Conservation (phyloP, 2,888 invertebrate species). For the Cyclophora albipunctata region DNA sequence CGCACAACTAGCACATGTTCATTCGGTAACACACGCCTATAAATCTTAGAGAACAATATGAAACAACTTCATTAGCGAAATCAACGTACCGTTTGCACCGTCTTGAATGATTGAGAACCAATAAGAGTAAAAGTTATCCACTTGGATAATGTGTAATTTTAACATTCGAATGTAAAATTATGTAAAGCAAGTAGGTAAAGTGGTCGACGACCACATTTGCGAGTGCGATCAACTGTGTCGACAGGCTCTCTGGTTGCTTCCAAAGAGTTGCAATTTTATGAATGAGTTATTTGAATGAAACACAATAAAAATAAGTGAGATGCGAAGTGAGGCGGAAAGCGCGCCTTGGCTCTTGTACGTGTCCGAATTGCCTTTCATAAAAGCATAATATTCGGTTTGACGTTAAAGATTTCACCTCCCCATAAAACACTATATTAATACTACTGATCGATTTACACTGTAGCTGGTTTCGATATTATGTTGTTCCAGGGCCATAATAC, state of each 20-base stretch:
- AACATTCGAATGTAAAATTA: conserved; percentile 27
- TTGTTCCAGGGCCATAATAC: conserved; percentile 12
- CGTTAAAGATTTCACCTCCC: conserved; percentile 44
- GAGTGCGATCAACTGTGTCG: conserved; percentile 49
- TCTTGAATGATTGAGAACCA: conserved; percentile 37
- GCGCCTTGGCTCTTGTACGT: conserved; percentile 35
- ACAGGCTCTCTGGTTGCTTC: conserved; percentile 49
- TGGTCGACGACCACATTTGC: conserved; percentile 37
- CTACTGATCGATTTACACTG: conserved; percentile 19
- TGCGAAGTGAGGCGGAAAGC: conserved; percentile 45
- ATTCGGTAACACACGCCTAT: conserved; percentile 50
- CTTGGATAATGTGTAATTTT: conserved; percentile 34
- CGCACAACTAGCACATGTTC: conserved; percentile 52
- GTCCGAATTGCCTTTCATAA: conserved; percentile 39
- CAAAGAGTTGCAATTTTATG: conserved; percentile 68
- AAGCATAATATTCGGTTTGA: conserved; percentile 34
- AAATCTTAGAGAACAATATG: conserved; percentile 56
- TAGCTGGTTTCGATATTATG: conserved; percentile 9
- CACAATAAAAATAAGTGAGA: conserved; percentile 51
- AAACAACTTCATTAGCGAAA: conserved; percentile 65
- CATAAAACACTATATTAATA: conserved; percentile 55
- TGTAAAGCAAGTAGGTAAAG: conserved; percentile 31
- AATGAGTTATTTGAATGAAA: conserved; percentile 72
- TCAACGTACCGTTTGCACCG: conserved; percentile 37
- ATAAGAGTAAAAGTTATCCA: conserved; percentile 26